Evolutionary conservation across 2,797 vertebrate species (phyloP), one percentile per base, ranked within the genome.

Genomic region (Xyrichtys novacula): DNA sequence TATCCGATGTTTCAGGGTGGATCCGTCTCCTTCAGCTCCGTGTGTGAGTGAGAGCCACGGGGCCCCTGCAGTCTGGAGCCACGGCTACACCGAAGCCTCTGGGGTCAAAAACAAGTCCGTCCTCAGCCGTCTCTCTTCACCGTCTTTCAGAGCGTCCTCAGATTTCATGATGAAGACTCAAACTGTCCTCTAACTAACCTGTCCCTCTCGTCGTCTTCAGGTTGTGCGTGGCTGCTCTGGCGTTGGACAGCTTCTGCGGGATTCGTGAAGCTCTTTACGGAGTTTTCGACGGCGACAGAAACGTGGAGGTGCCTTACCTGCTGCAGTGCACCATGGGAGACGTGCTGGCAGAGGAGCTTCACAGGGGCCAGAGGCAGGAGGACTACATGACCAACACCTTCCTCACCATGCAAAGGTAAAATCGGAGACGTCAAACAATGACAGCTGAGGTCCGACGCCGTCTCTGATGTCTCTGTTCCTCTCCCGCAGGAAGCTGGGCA

Each of bases 251-350:
- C 73, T 99, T 99, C 93, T 96, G 97, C 0, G 97, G 97, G 63
- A 95, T 91, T 79, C 93, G 96, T 5, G 97, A 99, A 74, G 97
- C 97, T 3, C 94, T 99, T 34, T 99, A 98, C 0, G 98, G 98
- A 0, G 95, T 99, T 15, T 99, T 99, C 34, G 97, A 99, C 1
- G 98, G 98, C 1, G 97, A 99, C 87, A 91, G 95, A 39, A 99
- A 99, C 0, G 96, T 96, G 5, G 98, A 99, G 80, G 96, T 99
- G 65, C 97, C 98, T 0, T 97, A 95, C 74, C 94, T 99, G 58
- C 93, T 99, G 72, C 98, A 99, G 83, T 99, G 98, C 86, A 99
- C 98, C 1, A 99, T 99, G 98, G 97, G 96, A 3, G 98, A 99
- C 59, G 96, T 98, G 71, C 89, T 99, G 32, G 96, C 97, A 0